phyloP scores from a whole-genome alignment of 2,113 vertebrate genomes.

The Coryphaenoides rupestris region DNA sequence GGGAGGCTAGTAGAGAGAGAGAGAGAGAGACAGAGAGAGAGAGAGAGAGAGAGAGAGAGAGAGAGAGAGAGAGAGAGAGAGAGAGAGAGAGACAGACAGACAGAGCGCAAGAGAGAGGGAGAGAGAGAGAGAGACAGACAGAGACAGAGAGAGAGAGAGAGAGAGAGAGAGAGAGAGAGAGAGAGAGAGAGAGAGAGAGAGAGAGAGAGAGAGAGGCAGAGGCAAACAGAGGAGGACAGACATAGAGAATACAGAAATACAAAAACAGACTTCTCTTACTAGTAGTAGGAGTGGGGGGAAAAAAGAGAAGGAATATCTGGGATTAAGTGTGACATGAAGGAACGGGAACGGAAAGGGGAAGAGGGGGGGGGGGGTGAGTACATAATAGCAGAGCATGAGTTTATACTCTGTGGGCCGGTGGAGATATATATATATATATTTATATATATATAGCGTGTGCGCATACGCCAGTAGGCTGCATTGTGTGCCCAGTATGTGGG shows the following conservation, averaged over 20 bases:
- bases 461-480: conserved; percentile 47
- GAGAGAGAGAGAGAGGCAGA: conserved; percentile 4
- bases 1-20: conserved; percentile 12
- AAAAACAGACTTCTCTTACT: background rate
- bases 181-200: background rate
- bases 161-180: background rate
- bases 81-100: conserved; percentile 5
- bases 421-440: no score
- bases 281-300: no score
- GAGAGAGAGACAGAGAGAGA: conserved; percentile 7
- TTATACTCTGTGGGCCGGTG: conserved; percentile 54
- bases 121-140: conserved; percentile 5
- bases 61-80: conserved; percentile 1
- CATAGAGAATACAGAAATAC: background rate
- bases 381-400: conserved; percentile 27
- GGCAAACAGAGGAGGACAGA: background rate
- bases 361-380: no score
- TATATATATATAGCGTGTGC: conserved; percentile 28
- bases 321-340: conserved; percentile 51
- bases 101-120: background rate
- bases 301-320: conserved; percentile 18
- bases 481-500: conserved; percentile 51
- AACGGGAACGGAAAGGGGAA: conserved; percentile 27
- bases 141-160: background rate
- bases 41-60: background rate